A percentile compares a stretch with the other conserved stretches of the same genome.
Conservation (phyloP, 2,113 vertebrate genomes). For the Nothobranchius furzeri region DNA sequence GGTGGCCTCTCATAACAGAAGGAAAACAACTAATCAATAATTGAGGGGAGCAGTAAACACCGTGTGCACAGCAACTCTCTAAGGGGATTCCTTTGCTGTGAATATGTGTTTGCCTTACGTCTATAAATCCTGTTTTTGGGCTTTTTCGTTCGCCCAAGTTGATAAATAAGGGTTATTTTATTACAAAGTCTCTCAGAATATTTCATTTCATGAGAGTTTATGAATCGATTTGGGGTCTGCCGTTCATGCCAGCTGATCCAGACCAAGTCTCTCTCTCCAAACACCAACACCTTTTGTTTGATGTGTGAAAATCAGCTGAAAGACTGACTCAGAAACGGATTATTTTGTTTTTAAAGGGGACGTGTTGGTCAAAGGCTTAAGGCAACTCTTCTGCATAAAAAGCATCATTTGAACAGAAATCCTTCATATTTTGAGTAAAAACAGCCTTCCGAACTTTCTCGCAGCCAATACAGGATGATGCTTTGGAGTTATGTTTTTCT, state of each 20-base stretch:
- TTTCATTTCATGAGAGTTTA: background rate
- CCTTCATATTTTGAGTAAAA: no score
- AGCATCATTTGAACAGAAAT: no score
- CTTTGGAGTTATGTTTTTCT: no score
- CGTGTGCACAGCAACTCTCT: slow-evolving; percentile 51
- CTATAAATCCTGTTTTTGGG: slow-evolving; percentile 1
- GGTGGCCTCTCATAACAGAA: slow-evolving; percentile 70
- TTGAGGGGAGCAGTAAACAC: slow-evolving; percentile 68
- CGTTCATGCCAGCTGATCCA: background rate
- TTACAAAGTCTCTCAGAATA: background rate
- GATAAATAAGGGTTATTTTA: background rate
- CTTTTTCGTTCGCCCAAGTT: background rate
- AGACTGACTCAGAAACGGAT: slow-evolving; percentile 8
- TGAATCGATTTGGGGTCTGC: background rate
- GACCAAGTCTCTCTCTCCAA: background rate
- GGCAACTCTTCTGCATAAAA: no score
- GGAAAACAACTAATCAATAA: slow-evolving; percentile 74
- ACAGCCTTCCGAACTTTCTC: no score
- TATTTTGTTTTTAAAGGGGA: slow-evolving; percentile 30
- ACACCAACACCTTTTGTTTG: background rate
- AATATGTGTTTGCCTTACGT: slow-evolving; percentile 31
- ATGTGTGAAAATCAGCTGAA: slow-evolving; percentile 13
- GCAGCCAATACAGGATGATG: no score
- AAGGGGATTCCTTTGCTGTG: slow-evolving; percentile 42
- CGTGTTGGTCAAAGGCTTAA: background rate